Conservation (phyloP, 2,113 vertebrate genomes). For the Typhlomys cinereus region DNA sequence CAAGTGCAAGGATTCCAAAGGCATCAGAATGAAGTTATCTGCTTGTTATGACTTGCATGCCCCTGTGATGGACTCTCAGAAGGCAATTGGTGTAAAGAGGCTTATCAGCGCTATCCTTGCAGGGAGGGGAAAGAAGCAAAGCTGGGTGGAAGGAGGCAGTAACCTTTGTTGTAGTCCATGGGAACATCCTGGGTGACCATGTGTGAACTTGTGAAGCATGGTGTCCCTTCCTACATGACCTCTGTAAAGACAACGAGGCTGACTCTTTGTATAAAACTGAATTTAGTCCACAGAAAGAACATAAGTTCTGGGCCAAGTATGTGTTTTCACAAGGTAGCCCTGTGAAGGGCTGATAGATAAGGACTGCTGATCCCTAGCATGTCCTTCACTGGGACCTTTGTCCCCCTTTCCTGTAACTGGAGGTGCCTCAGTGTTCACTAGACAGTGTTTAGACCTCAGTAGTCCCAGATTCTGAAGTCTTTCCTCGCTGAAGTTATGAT, state of each 20-base stretch:
- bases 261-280: not conserved
- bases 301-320: not conserved
- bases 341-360: accelerated
- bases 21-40: not conserved
- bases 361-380: too few species aligned
- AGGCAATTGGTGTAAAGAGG: not conserved
- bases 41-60: not conserved
- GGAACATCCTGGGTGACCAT: not conserved
- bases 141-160: not conserved
- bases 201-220: not conserved
- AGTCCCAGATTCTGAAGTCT: not conserved
- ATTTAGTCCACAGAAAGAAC: not conserved
- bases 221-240: not conserved
- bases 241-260: not conserved
- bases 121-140: too few species aligned
- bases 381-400: accelerated
- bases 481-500: not conserved
- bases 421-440: too few species aligned
- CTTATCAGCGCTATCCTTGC: not conserved
- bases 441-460: too few species aligned
- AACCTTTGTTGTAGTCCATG: accelerated
- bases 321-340: not conserved
- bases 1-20: not conserved
- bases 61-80: not conserved
- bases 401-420: accelerated